phyloP scores from a whole-genome alignment of 2,113 vertebrate species.

The Eclectus roratus region DNA sequence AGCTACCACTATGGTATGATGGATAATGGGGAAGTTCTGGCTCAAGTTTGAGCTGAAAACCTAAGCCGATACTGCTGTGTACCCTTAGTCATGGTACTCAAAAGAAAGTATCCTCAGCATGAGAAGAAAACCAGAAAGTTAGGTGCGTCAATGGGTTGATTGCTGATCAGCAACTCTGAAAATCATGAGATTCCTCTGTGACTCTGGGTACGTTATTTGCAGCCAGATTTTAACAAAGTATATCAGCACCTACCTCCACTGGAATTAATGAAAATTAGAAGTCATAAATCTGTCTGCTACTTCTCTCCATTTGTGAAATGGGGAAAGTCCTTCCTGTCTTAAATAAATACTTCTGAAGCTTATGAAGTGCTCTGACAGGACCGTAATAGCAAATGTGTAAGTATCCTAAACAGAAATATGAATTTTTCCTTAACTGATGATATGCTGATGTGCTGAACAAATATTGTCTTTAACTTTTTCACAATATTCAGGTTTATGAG shows the following conservation, averaged over 20 bases:
- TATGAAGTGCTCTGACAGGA: neutral
- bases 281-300: neutral
- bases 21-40: neutral
- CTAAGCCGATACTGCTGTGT: neutral
- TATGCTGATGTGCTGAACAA: neutral
- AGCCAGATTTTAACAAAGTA: neutral
- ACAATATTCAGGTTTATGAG: conserved; percentile 20
- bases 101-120: neutral
- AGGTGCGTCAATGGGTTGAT: neutral
- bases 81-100: neutral
- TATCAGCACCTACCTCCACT: neutral
- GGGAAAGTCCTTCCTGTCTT: neutral
- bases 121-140: neutral
- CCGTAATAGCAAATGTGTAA: neutral
- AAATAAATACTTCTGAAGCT: neutral
- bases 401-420: neutral
- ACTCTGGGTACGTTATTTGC: neutral
- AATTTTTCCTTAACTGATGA: neutral
- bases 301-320: conserved; percentile 12
- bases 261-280: conserved; percentile 15
- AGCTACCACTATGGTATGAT: neutral
- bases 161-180: neutral
- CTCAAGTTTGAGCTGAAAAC: neutral
- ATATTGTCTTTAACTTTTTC: neutral
- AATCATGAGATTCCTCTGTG: neutral